Conservation (phyloP, 2,888 invertebrate species). For the Ceramica pisi region DNA sequence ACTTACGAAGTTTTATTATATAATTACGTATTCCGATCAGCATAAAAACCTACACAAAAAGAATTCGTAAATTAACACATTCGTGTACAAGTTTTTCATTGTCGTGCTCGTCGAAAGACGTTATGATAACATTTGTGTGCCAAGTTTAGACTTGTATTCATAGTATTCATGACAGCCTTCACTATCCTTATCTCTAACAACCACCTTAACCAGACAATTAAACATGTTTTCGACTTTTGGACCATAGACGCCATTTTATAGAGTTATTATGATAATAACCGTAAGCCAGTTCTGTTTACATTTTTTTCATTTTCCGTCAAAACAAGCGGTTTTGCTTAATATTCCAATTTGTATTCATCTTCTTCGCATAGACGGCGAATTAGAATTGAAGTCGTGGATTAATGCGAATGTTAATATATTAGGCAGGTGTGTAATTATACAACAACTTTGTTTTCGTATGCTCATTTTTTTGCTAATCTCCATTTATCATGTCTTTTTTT, state of each 20-base stretch:
- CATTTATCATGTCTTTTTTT: slow-evolving; percentile 24
- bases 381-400: slow-evolving; percentile 31
- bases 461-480: slow-evolving; percentile 34
- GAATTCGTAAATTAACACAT: slow-evolving; percentile 30
- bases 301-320: slow-evolving; percentile 68
- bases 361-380: slow-evolving; percentile 28
- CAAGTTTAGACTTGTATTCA: slow-evolving; percentile 41
- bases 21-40: background rate
- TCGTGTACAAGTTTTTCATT: slow-evolving; percentile 50
- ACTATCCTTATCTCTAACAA: slow-evolving; percentile 38
- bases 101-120: slow-evolving; percentile 31
- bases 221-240: slow-evolving; percentile 69
- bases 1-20: background rate
- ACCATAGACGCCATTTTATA: slow-evolving; percentile 67
- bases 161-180: slow-evolving; percentile 35
- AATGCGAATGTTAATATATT: slow-evolving; percentile 38
- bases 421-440: slow-evolving; percentile 43
- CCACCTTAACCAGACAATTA: slow-evolving; percentile 46
- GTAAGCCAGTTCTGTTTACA: slow-evolving; percentile 69
- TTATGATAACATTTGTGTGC: slow-evolving; percentile 45
- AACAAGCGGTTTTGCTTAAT: slow-evolving; percentile 59
- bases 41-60: background rate
- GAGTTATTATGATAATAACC: slow-evolving; percentile 72
- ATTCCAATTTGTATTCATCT: slow-evolving; percentile 57
- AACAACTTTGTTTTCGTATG: slow-evolving; percentile 18